Evolutionary conservation across 2,797 vertebrate species (phyloP), one percentile per base, ranked within the genome.

Genomic region (Xiphophorus birchmanni): DNA sequence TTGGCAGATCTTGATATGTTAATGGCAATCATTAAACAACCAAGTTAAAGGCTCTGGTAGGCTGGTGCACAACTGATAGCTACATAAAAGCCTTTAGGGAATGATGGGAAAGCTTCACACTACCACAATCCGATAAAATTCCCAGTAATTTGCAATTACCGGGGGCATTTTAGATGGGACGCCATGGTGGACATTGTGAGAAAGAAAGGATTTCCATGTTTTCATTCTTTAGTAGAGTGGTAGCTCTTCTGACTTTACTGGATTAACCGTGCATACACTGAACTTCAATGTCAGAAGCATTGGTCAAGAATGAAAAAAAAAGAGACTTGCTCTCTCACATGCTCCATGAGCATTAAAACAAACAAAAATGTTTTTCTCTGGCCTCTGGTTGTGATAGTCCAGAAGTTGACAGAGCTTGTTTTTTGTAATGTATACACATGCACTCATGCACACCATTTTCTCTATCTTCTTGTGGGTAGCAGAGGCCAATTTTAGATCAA

Each of bases 41-140:
- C 91, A 71, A 86, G 89, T 83, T 75, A 83, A 91, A 83, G 86
- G 84, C 88, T 84, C 77, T 84, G 86, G 76, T 92, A 81, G 93
- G 88, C 83, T 90, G 58, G 84, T 84, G 77, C 63, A 78, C 58
- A 23, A 85, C 88, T 76, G 83, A 91, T 87, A 92, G 90, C 80
- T 81, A 92, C 88, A 85, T 84, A 78, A 86, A 88, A 90, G 48
- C 86, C 90, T 91, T 90, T 52, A 83, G 92, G 93, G 91, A 92
- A 93, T 92, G 91, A 93, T 94, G 94, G 93, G 95, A 95, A 96
- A 88, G 87, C 91, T 86, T 93, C 86, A 93, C 88, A 89, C 89
- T 81, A 90, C 74, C 79, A 86, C 67, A 84, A 77, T 85, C 79
- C 71, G 83, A 93, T 87, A 81, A 86, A 83, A 85, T 89, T 91